These are phyloP conservation scores for Xestia sexstrigata DNA, from an alignment of 2,888 invertebrate genomes.

Conservation along the genomic window DNA sequence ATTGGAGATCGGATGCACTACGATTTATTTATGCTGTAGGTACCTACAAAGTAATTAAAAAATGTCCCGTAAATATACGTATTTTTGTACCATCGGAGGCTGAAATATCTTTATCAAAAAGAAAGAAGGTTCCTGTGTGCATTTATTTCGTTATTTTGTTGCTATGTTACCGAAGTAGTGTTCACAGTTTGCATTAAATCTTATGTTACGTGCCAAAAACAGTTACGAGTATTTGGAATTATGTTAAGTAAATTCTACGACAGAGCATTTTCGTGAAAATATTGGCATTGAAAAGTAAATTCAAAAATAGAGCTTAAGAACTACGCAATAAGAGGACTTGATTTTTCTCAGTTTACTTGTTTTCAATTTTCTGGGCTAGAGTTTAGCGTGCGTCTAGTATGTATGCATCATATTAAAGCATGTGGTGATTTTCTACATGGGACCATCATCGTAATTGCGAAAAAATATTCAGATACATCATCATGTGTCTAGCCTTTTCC, in stretches of 20 bases:
- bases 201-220: background rate
- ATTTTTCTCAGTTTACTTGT: background rate
- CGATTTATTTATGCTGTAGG: background rate
- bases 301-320: no score
- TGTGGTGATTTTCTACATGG: no score
- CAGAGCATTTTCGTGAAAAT: background rate
- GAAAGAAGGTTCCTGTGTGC: background rate
- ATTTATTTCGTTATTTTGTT: background rate
- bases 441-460: no score
- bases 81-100: background rate
- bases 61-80: background rate
- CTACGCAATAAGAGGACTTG: background rate
- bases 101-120: background rate
- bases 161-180: background rate
- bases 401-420: no score
- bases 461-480: no score
- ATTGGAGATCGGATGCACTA: background rate
- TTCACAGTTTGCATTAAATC: conserved; percentile 6
- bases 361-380: background rate
- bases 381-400: no score
- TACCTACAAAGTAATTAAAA: background rate
- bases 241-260: background rate
- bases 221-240: background rate
- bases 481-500: no score
- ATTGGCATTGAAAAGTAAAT: background rate